Percentiles rank a stretch among this genome's conserved stretches.
These are phyloP conservation scores for Esox niger DNA, from an alignment of 2,113 vertebrate genomes.

Conservation along the genomic window DNA sequence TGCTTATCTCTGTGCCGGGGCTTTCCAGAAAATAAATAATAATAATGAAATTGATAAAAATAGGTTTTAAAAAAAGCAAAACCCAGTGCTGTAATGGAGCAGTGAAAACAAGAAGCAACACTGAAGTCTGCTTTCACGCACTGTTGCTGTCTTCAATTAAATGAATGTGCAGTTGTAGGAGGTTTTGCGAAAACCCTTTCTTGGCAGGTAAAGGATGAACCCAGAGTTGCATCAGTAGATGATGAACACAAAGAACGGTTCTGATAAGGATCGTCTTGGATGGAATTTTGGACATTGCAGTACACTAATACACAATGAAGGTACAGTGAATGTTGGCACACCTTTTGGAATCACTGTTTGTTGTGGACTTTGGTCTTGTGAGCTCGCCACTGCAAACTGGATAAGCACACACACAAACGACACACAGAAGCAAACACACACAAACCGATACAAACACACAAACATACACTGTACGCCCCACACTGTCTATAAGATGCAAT, in stretches of 20 bases:
- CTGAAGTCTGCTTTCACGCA: too few relatives aligned
- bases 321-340: not conserved
- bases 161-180: not conserved
- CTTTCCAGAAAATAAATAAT: too few relatives aligned
- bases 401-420: not conserved
- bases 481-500: not conserved
- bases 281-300: not conserved
- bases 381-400: not conserved
- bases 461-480: too few relatives aligned
- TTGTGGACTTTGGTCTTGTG: not conserved
- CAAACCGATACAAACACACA: not conserved
- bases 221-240: too few relatives aligned
- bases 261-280: not conserved
- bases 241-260: not conserved
- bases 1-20: too few relatives aligned
- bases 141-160: too few relatives aligned
- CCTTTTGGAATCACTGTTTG: not conserved
- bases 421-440: not conserved
- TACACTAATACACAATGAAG: not conserved
- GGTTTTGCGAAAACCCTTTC: too few relatives aligned
- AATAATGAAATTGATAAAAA: too few relatives aligned
- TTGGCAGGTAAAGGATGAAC: too few relatives aligned
- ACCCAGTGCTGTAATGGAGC: constrained; percentile 56
- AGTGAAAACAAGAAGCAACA: constrained; percentile 39
- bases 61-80: constrained; percentile 36